Evolutionary conservation across 1,140 invertebrate species (phyloP), one percentile per base, ranked within the genome.

Genomic region (Bombus vancouverensis): DNA sequence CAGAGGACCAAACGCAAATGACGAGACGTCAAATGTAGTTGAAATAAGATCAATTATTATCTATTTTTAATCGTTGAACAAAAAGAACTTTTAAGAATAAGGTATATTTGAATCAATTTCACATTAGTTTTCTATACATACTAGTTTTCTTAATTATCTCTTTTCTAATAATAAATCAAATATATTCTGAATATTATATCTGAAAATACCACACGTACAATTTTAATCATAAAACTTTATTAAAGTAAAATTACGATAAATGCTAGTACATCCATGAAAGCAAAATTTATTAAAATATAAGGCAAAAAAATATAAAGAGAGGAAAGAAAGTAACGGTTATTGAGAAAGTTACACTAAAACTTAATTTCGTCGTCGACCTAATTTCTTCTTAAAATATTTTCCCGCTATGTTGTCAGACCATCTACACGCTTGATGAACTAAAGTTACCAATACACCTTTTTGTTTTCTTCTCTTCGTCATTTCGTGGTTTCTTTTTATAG

Each of bases 341-440:
- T 37, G n/a, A 34, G 18, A 32, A 37, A 44, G 80, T 82, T 82
- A 82, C 71, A 32, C 13, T 42, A 25, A 39, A 82, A 74, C n/a
- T 74, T 74, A 47, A 81, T 82, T 65, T 82, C 78, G 28, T 81
- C n/a, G 34, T 34, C n/a, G 62, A 72, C 57, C 32, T 65, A 66
- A 66, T 66, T 66, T 62, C 57, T 74, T 74, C 37, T 65, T 62
- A 71, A 74, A 72, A 74, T 82, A 82, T 59, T 82, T 82, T 28
- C 80, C 12, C n/a, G 28, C 53, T 44, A 28, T 12, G 39, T 81
- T 81, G 71, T 73, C 47, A 44, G 22, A 72, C 39, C 9, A 47
- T 37, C 53, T 47, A 18, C 39, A 44, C 25, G 42, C 34, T 34
- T 22, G 5, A 28, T 76, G 34, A 53, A 34, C 73, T 47, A 53